Percentiles rank a stretch among this genome's conserved stretches.
phyloP scores from a whole-genome alignment of 2,113 vertebrate species.

The Oxygymnocypris stewartii region DNA sequence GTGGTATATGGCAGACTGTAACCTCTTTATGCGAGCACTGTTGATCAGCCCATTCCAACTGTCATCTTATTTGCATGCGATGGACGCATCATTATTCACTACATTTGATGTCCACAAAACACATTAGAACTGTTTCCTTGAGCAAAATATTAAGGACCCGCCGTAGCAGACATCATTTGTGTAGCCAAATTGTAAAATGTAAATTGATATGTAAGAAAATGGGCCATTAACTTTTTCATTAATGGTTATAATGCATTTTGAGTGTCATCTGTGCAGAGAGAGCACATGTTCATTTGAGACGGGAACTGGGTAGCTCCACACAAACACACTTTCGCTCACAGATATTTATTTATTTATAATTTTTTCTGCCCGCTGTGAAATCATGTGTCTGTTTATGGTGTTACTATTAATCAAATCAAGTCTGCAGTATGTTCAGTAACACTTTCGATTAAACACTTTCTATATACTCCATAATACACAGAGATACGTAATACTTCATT shows the following conservation, averaged over 20 bases:
- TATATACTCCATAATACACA: neutral
- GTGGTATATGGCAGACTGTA: slow-evolving; percentile 72
- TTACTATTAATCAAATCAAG: slow-evolving; percentile 42
- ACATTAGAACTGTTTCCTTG: slow-evolving; percentile 98
- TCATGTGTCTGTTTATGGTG: slow-evolving; percentile 30
- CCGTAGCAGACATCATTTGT: slow-evolving; percentile 95
- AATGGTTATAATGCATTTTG: slow-evolving; percentile 98
- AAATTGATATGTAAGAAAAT: slow-evolving; percentile 99
- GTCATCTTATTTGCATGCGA: slow-evolving; percentile 91
- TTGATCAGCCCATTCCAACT: slow-evolving; percentile 89
- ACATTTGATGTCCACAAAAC: slow-evolving; percentile 97
- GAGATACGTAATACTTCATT: neutral
- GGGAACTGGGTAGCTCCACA: slow-evolving; percentile 38
- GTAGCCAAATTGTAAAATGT: slow-evolving; percentile 97
- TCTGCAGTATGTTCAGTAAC: slow-evolving; percentile 25
- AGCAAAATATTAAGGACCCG: slow-evolving; percentile 89
- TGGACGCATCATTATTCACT: slow-evolving; percentile 98
- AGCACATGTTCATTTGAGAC: slow-evolving; percentile 67
- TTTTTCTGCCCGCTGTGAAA: slow-evolving; percentile 41
- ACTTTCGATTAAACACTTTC: neutral
- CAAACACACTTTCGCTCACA: slow-evolving; percentile 39
- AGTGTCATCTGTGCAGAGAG: slow-evolving; percentile 84
- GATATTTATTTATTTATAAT: slow-evolving; percentile 34
- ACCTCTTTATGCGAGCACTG: slow-evolving; percentile 84
- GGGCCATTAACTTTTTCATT: slow-evolving; percentile 99